Conservation (phyloP, 2,888 invertebrate species). For the Chrysodeixis includens region DNA sequence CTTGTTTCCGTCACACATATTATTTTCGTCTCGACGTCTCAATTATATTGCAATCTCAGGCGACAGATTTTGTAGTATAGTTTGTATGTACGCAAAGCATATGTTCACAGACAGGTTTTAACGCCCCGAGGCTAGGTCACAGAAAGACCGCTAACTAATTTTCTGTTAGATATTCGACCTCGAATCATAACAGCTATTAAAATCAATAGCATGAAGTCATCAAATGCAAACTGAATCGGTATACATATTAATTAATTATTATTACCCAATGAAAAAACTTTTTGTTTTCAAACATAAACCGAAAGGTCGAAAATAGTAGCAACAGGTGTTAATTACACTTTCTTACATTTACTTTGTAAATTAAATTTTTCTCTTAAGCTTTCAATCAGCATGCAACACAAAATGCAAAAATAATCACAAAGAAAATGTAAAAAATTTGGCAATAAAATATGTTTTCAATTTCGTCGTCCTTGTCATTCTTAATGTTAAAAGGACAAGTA, state of each 20-base stretch:
- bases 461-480: not conserved
- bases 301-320: too few species aligned
- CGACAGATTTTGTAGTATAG: not conserved
- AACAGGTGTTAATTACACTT: too few species aligned
- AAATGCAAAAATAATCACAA: not conserved
- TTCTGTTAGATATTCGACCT: too few species aligned
- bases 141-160: not conserved
- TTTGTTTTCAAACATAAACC: too few species aligned
- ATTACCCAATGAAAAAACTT: too few species aligned
- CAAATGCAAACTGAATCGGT: not conserved
- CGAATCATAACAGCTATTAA: too few species aligned
- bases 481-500: constrained; percentile 4
- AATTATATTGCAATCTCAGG: not conserved
- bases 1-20: not conserved
- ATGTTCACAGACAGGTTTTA: not conserved
- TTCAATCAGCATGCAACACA: too few species aligned
- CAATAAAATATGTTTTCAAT: not conserved
- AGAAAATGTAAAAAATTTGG: not conserved
- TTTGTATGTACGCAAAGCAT: not conserved
- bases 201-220: too few species aligned
- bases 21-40: not conserved
- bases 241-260: too few species aligned
- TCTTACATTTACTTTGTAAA: too few species aligned
- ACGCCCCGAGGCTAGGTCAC: not conserved
- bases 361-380: too few species aligned